Conservation (phyloP, 2,797 vertebrate genomes). For the Sylvilagus floridanus region DNA sequence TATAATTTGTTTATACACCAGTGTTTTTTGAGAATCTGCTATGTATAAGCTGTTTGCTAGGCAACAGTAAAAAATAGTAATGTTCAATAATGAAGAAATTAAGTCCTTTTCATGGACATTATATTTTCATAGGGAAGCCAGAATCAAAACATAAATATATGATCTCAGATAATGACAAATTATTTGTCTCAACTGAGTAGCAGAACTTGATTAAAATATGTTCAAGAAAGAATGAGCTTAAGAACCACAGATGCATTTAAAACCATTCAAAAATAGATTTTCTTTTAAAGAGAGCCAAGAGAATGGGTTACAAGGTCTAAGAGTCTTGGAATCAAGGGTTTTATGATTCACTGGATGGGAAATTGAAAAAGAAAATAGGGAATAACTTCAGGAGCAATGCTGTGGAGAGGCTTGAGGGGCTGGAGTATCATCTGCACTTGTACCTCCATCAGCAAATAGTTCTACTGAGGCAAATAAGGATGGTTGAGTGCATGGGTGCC, state of each 20-base stretch:
- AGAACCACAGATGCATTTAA: neutral
- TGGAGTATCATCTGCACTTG: fast-evolving
- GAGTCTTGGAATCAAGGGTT: neutral
- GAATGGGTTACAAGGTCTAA: neutral
- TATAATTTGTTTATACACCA: neutral
- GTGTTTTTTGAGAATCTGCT: slow-evolving; percentile 13
- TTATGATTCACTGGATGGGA: neutral
- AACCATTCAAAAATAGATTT: neutral
- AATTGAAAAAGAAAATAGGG: neutral
- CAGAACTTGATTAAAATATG: slow-evolving; percentile 1
- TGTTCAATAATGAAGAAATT: slow-evolving; percentile 20
- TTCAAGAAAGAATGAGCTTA: slow-evolving; percentile 11
- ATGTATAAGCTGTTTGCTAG: neutral
- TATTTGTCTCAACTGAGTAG: neutral
- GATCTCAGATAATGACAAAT: neutral
- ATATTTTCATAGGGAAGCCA: neutral
- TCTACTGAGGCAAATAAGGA: neutral
- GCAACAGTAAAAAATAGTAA: neutral
- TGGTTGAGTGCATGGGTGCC: fast-evolving
- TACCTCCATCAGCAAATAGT: no score
- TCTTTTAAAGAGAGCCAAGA: neutral
- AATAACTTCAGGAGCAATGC: fast-evolving
- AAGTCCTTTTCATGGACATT: neutral
- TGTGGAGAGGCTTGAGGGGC: fast-evolving
- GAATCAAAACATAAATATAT: neutral